Evolutionary conservation across 2,113 vertebrate species (phyloP).

Genomic region (Hassar affinis): DNA sequence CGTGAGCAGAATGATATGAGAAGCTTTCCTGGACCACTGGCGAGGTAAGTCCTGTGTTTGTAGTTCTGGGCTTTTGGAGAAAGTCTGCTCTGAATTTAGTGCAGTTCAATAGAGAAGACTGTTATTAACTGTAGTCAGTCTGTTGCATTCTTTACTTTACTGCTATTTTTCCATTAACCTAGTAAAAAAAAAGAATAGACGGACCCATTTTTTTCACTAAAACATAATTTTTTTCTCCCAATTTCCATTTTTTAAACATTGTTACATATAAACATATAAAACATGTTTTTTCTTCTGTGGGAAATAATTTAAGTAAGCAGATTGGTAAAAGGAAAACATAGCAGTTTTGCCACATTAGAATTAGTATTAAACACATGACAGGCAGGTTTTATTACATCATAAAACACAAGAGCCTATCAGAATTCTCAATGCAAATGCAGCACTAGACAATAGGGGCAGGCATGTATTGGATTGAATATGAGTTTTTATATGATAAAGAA

Average conservation of each 20-base stretch:
- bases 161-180: background rate
- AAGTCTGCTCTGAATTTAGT: background rate
- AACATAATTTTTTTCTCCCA: too few relatives aligned
- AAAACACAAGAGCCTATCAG: background rate
- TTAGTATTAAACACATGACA: background rate
- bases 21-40: conserved; percentile 83
- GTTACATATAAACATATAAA: too few relatives aligned
- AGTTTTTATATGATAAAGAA: background rate
- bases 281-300: background rate
- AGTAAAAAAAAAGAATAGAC: background rate
- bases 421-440: background rate
- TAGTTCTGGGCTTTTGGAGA: background rate
- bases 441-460: background rate
- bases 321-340: background rate
- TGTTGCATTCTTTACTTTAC: background rate
- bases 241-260: too few relatives aligned
- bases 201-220: background rate
- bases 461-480: background rate
- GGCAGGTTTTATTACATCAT: background rate
- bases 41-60: conserved; percentile 69
- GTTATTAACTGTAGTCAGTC: background rate
- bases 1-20: conserved; percentile 81
- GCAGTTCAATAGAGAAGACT: background rate
- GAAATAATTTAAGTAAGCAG: background rate
- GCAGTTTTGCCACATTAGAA: background rate